Percentiles rank a stretch among this genome's conserved stretches.
Evolutionary conservation across 2,113 vertebrate genomes (phyloP).

Genomic region (Chaetops frenatus): DNA sequence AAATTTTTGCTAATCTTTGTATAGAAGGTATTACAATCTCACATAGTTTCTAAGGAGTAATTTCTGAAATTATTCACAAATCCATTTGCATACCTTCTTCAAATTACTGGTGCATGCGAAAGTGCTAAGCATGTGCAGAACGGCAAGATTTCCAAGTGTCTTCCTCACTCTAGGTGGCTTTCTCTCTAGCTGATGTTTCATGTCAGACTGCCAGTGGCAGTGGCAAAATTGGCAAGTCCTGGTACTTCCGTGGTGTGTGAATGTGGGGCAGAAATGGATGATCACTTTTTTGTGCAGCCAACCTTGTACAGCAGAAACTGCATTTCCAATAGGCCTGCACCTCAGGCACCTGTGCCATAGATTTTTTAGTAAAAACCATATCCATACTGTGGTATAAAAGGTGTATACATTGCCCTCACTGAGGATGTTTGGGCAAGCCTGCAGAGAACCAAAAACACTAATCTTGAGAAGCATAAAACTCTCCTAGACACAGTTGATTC

Average conservation of each 20-base stretch:
- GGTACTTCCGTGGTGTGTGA: not conserved
- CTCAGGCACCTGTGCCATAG: not conserved
- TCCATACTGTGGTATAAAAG: not conserved
- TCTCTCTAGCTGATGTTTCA: not conserved
- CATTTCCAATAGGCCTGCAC: not conserved
- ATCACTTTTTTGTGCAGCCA: not conserved
- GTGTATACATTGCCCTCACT: rapidly evolving
- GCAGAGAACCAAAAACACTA: not conserved
- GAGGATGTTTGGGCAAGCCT: not conserved
- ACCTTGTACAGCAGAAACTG: not conserved
- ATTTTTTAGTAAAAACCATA: not conserved
- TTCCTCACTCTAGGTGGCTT: rapidly evolving
- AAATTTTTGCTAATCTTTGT: not conserved
- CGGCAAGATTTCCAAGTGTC: not conserved
- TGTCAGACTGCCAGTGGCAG: not conserved
- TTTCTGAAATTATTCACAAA: not conserved
- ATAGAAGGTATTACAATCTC: not conserved
- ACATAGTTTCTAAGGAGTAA: not conserved
- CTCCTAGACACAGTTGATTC: not conserved
- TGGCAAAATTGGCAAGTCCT: not conserved
- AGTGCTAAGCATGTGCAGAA: not conserved
- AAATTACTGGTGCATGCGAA: not conserved
- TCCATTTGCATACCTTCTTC: not conserved
- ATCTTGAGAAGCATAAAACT: not conserved
- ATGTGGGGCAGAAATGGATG: not conserved